Evolutionary conservation across 1,140 invertebrate species (phyloP), one percentile per base, ranked within the genome.

Genomic region (Heliconius hermathena): DNA sequence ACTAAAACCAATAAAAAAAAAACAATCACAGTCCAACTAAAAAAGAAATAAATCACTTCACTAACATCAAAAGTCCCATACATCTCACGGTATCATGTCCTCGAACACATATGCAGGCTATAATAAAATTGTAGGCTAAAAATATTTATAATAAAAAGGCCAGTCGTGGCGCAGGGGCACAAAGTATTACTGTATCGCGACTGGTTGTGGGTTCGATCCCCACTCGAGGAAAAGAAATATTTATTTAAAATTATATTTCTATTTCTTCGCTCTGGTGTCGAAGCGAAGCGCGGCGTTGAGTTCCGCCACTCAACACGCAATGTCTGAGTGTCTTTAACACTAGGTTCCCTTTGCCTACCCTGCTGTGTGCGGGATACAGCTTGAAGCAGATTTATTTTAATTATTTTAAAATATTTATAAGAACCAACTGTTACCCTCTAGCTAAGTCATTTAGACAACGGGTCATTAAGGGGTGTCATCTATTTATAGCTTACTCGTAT

Each of bases 401-500:
- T 46, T 46, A 46, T 46, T 16, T 46, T 46, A 87, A 88, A 88
- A 85, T 86, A 85, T 88, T 85, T 87, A 87, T 84, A 89, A 88
- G 82, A 81, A 73, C 81, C 84, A 85, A 87, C 83, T 85, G 85
- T 86, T 85, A 82, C 77, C 75, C 83, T 74, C 82, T 79, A 76
- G 84, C 79, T 72, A 54, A 80, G 79, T 75, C 80, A 71, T 81
- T 83, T 82, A 83, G 89, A 91, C 90, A 92, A 90, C 78, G 87
- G 83, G 81, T 89, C 90, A 90, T 92, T 92, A 91, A 87, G 89
- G 89, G 85, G 80, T 88, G 86, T 82, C 74, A 49, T 85, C 85
- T 91, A 91, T 91, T 90, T 90, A 86, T 91, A 90, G 84, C 74
- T 82, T 81, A 79, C 78, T 90, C 88, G 87, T 89, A 87, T 88